Base-by-base conservation (phyloP, 2,113 vertebrate species). In the Machaerirhynchus nigripectus region DNA sequence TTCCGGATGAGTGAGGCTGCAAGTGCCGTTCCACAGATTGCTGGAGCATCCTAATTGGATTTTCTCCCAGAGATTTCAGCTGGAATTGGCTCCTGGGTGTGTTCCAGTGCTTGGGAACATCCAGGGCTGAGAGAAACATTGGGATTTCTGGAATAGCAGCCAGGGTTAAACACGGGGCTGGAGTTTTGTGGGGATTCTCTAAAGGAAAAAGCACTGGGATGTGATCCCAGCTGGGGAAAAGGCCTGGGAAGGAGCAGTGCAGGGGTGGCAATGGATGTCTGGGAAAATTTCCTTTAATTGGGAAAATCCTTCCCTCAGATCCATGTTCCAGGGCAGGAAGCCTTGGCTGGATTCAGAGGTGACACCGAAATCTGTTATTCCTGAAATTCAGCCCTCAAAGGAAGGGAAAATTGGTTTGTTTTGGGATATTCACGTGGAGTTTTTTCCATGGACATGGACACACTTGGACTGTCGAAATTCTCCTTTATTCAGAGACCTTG, bases 81-180 rank as follows among this genome's bases (percentile, higher is more conserved):
- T 78, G 75, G 27, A 70, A 47, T 53, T 30, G 52, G 56, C 70
- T 53, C 65, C 26, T 70, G 52, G 20, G 40, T 6, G 14, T 39
- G 61, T 5, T 18, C 53, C 23, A 27, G 31, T 27, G 49, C 46
- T 53, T 26, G 11, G 6, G 13, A 71, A 33, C 26, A 3, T n/a
- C 18, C 39, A 2, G 50, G 69, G 52, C 26, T 52, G 28, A 49
- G 47, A 31, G 68, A 44, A 78, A 30, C 6, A 0, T 18, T 13
- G 10, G 4, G 7, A 9, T 73, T 77, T 52, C 31, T 27, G 55
- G 6, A 65, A 23, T 1, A 11, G 31, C 23, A 31, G 26, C 17
- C 4, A 0, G 16, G 50, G 18, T 68, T 79, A 8, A 68, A 31
- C 8, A 20, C 1, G 1, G 30, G 4, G 39, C 63, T 13, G 1